Conservation (phyloP, 2,113 vertebrate genomes). For the Carettochelys insculpta region DNA sequence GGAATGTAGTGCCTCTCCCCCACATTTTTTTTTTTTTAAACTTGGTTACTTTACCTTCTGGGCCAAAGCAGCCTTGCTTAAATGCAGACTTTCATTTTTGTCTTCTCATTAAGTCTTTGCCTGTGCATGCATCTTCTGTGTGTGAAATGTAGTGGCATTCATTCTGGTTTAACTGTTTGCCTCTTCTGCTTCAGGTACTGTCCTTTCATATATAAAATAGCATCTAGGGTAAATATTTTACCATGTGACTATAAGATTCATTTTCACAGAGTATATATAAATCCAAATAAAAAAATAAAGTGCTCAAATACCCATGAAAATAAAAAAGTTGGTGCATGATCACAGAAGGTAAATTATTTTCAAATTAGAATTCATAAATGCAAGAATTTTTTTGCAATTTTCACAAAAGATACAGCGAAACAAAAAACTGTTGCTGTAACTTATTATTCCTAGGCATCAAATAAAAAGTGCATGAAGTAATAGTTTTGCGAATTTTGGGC, state of each 20-base stretch:
- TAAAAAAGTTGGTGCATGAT: neutral
- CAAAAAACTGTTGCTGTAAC: neutral
- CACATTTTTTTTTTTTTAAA: too few relatives aligned
- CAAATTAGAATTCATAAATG: neutral
- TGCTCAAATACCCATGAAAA: neutral
- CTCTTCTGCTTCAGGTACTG: neutral
- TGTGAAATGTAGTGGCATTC: neutral
- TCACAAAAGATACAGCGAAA: too few relatives aligned
- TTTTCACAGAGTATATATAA: neutral
- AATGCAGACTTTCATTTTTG: neutral
- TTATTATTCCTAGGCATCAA: neutral
- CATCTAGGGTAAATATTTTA: neutral
- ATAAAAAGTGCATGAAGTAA: fast-evolving
- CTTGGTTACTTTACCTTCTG: neutral
- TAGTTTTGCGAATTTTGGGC: neutral
- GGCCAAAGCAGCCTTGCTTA: too few relatives aligned
- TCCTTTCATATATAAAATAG: neutral
- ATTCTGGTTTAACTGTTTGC: neutral
- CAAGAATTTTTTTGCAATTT: neutral
- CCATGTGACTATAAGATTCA: neutral
- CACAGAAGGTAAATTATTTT: neutral
- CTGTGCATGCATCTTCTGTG: neutral
- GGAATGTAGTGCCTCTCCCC: neutral
- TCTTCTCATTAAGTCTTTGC: neutral
- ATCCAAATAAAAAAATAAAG: neutral